Evolutionary conservation across 2,797 vertebrate genomes (phyloP), one percentile per base, ranked within the genome.

Genomic region (Meda fulgida): DNA sequence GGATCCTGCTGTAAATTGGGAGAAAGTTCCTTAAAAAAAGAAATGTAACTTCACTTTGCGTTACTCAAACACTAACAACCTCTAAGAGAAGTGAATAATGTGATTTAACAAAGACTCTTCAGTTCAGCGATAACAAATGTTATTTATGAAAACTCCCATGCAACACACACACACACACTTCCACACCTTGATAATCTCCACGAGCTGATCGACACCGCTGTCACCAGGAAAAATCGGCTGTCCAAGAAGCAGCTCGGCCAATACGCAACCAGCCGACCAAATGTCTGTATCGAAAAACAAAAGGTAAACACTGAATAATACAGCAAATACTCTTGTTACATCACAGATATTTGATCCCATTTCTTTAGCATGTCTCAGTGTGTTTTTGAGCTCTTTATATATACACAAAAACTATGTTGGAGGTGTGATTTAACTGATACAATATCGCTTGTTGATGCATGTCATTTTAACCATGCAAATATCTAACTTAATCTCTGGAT

Each of bases 191-290:
- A 99, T 99, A 89, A 99, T 99, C 95, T 99, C 98, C 88, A 99
- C 98, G 95, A 99, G 95, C 81, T 99, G 98, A 96, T 99, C 98
- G 91, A 99, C 98, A 88, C 98, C 98, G 86, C 98, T 99, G 94
- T 99, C 98, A 70, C 98, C 98, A 38, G 98, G 98, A 93, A 99
- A 99, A 95, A 99, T 99, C 4, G 98, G 98, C 92, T 99, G 98
- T 91, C 98, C 98, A 94, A 99, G 95, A 94, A 99, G 96, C 92
- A 99, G 96, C 92, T 99, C 98, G 81, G 98, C 98, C 93, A 99
- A 93, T 85, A 99, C 98, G 77, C 98, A 99, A 90, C 98, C 98
- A 65, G 98, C 98, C 94, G 98, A 99, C 98, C 98, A 99, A 90
- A 99, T 97, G 89, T 99, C 98, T 99, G 43, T 78, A 89, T 84